Evolutionary conservation across 1,140 invertebrate genomes (phyloP).

Genomic region (Drosophila setifemur): DNA sequence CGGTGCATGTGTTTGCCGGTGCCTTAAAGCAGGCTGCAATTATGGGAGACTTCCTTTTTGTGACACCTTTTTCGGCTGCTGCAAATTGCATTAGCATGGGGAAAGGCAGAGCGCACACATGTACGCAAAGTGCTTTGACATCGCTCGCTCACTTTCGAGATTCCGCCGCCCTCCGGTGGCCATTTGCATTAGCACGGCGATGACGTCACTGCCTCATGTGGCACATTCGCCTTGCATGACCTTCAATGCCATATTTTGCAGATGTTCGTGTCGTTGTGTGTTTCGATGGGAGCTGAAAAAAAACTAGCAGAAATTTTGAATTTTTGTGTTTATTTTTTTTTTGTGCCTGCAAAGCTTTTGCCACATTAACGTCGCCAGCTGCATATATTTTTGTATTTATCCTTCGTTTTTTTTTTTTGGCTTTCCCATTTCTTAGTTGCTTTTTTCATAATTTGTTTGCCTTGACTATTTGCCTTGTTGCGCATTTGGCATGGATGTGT

Average conservation of each 20-base stretch:
- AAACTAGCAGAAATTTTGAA: constrained; percentile 5
- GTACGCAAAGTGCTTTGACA: constrained; percentile 35
- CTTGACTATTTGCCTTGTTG: constrained; percentile 63
- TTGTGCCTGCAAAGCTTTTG: constrained; percentile 40
- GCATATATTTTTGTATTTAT: constrained; percentile 32
- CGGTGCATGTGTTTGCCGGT: background rate
- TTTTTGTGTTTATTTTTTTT: constrained; percentile 6
- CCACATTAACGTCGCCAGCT: constrained; percentile 62
- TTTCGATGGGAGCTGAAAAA: background rate
- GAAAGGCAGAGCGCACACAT: background rate
- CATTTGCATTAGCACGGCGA: constrained; percentile 51
- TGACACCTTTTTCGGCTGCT: constrained; percentile 11
- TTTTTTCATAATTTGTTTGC: constrained; percentile 61
- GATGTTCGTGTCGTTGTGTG: background rate
- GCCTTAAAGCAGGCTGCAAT: constrained; percentile 22
- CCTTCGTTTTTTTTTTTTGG: constrained; percentile 34
- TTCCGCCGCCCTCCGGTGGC: background rate
- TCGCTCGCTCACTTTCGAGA: constrained; percentile 11
- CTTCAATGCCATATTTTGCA: constrained; percentile 31
- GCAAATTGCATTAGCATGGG: constrained; percentile 40
- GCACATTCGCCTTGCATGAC: constrained; percentile 26
- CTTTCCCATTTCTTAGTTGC: constrained; percentile 59
- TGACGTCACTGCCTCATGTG: constrained; percentile 42
- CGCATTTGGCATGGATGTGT: constrained; percentile 43
- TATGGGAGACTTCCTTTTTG: constrained; percentile 3